phyloP scores from a whole-genome alignment of 2,113 vertebrate species.

The Phylloscopus whistleri region DNA sequence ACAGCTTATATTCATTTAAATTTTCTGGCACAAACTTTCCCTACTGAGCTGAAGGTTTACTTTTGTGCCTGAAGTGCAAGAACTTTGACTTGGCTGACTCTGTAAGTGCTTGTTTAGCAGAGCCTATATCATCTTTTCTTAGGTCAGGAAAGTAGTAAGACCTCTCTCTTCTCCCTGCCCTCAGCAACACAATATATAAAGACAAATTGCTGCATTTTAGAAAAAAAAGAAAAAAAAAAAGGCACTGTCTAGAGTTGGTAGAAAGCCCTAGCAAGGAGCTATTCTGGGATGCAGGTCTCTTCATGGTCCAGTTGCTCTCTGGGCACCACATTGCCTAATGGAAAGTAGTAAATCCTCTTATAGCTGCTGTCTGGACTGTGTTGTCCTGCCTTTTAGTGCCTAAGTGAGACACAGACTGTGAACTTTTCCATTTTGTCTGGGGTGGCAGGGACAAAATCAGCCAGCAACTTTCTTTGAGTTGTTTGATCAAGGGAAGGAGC shows the following conservation, averaged over 20 bases:
- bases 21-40: neutral
- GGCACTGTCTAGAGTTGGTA: neutral
- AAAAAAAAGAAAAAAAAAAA: neutral
- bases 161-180: neutral
- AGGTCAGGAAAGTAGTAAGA: neutral
- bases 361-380: neutral
- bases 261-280: neutral
- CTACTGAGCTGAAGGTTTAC: neutral
- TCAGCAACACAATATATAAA: neutral
- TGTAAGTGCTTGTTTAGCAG: neutral
- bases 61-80: neutral
- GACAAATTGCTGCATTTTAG: neutral
- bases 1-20: neutral
- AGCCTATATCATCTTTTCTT: neutral
- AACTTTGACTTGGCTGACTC: neutral
- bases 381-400: neutral
- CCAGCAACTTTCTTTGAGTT: neutral
- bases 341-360: conserved; percentile 17
- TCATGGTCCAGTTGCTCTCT: neutral
- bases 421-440: neutral
- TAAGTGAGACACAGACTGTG: neutral
- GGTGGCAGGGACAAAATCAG: neutral
- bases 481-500: neutral
- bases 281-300: neutral
- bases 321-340: neutral